Conservation (phyloP, 2,888 invertebrate genomes). For the Acholoe squamosa region DNA sequence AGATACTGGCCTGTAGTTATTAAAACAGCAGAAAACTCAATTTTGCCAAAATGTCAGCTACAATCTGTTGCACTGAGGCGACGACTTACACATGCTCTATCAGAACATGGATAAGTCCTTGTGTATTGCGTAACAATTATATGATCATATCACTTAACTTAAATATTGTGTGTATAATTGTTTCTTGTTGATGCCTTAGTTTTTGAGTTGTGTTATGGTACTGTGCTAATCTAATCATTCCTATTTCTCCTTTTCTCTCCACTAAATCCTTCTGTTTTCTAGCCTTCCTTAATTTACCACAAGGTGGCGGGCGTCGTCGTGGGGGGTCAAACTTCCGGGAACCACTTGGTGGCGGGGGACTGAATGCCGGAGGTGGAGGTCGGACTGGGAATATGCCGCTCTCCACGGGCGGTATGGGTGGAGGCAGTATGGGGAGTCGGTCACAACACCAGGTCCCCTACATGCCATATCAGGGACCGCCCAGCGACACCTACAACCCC, state of each 20-base stretch:
- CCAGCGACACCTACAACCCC: conserved; percentile 13
- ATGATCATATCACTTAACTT: neutral
- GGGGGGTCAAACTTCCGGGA: conserved; percentile 27
- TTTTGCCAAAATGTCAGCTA: too few relatives aligned
- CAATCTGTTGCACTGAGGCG: too few relatives aligned
- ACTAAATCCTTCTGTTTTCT: conserved; percentile 10
- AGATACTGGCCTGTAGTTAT: too few relatives aligned
- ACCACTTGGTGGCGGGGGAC: neutral
- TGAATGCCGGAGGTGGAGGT: conserved; percentile 29
- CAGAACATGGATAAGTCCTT: too few relatives aligned
- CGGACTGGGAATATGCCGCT: conserved; percentile 13
- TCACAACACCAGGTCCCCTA: conserved; percentile 46
- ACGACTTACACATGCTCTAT: too few relatives aligned
- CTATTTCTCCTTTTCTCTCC: neutral
- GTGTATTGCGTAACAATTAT: neutral
- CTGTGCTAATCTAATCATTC: neutral
- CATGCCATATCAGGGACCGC: conserved; percentile 30
- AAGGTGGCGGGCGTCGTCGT: conserved; percentile 46
- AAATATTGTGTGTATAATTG: neutral
- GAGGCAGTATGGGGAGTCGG: neutral
- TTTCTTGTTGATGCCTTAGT: neutral
- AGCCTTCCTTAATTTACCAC: conserved; percentile 59
- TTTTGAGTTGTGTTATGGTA: neutral
- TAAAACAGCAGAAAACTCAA: too few relatives aligned
- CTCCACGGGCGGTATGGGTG: neutral